Conservation (phyloP, 1,140 invertebrate genomes). For the Heliconius congener region DNA sequence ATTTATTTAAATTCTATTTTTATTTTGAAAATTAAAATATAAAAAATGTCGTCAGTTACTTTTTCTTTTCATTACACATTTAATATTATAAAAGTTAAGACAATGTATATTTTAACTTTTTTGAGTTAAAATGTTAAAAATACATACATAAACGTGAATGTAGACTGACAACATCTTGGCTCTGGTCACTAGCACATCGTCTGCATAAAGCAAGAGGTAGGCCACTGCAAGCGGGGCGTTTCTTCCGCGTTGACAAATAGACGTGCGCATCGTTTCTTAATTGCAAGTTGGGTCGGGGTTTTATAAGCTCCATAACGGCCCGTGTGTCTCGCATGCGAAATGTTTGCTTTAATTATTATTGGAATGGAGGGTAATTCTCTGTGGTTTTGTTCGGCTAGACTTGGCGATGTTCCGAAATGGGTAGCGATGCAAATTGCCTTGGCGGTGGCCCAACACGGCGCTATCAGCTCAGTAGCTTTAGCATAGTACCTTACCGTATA, state of each 20-base stretch:
- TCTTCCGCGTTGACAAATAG: conserved; percentile 80
- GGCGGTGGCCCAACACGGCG: conserved; percentile 78
- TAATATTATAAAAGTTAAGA: no score
- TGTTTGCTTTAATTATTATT: conserved; percentile 82
- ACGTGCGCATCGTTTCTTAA: conserved; percentile 76
- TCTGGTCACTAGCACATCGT: conserved; percentile 48
- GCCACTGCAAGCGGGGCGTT: conserved; percentile 72
- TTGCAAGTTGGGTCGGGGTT: conserved; percentile 75
- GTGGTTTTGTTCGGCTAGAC: conserved; percentile 81
- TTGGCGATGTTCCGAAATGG: conserved; percentile 81
- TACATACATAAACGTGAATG: conserved; percentile 55
- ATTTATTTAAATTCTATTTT: neutral
- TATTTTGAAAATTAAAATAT: neutral
- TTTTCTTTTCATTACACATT: no score
- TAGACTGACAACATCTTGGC: conserved; percentile 63
- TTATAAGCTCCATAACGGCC: conserved; percentile 79
- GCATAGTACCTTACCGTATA: conserved; percentile 56
- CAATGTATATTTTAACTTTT: neutral
- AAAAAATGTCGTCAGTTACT: no score
- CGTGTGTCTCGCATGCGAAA: conserved; percentile 73
- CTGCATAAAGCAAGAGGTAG: conserved; percentile 61
- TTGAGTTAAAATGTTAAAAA: neutral
- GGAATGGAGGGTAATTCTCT: conserved; percentile 80
- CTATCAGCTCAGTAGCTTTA: conserved; percentile 64
- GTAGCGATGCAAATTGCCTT: conserved; percentile 81